These are phyloP conservation scores for Macropodus opercularis DNA, from an alignment of 2,797 vertebrate species.

Conservation along the genomic window DNA sequence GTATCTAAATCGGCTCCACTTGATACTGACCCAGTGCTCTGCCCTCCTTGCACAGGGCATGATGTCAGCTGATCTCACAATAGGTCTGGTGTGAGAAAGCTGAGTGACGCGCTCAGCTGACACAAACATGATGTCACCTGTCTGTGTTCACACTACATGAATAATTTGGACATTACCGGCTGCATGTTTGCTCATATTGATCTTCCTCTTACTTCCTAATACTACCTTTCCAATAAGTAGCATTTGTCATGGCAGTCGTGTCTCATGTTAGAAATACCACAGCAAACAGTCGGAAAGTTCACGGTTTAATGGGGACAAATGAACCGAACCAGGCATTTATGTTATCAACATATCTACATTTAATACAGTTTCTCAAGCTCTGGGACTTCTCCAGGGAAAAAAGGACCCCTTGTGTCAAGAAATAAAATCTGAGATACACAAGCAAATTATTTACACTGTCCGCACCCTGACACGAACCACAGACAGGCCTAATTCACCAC, in stretches of 20 bases:
- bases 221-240: slow-evolving; percentile 9
- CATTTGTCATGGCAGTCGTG: slow-evolving; percentile 5
- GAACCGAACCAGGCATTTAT: slow-evolving; percentile 59
- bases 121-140: slow-evolving; percentile 30
- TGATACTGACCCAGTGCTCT: slow-evolving; percentile 47
- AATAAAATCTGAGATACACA: slow-evolving; percentile 74
- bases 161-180: too few species aligned
- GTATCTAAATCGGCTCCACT: slow-evolving; percentile 24
- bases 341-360: slow-evolving; percentile 84
- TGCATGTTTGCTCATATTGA: too few species aligned
- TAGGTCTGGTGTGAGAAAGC: slow-evolving; percentile 61
- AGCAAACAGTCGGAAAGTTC: slow-evolving; percentile 43
- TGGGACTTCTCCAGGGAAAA: slow-evolving; percentile 59
- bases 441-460: slow-evolving; percentile 75
- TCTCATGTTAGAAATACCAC: slow-evolving; percentile 44
- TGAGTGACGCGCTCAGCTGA: slow-evolving; percentile 39
- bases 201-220: neutral
- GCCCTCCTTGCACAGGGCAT: slow-evolving; percentile 70
- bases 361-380: slow-evolving; percentile 77
- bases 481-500: slow-evolving; percentile 48
- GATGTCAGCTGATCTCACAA: slow-evolving; percentile 74
- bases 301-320: slow-evolving; percentile 67
- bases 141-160: neutral
- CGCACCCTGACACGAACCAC: slow-evolving; percentile 44
- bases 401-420: slow-evolving; percentile 62